Base-by-base conservation (phyloP, 1,140 invertebrate genomes). In the Caenorhabditis remanei region DNA sequence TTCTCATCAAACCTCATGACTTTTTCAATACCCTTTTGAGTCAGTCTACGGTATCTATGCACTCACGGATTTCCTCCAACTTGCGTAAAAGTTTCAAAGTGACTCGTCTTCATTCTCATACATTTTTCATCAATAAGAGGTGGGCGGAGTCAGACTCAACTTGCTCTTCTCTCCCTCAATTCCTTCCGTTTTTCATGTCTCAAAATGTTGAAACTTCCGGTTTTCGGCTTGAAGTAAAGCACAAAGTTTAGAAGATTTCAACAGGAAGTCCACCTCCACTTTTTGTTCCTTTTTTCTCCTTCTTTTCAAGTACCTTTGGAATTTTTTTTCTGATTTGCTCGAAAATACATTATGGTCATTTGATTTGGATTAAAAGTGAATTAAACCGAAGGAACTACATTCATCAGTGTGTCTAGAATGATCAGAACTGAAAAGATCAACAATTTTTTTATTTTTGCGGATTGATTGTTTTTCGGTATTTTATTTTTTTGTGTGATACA, bases 41-140 rank as follows among this genome's bases (percentile, higher is more conserved):
- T 63, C 61, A 63, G 21, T 32, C 61, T 32, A 58, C 55, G 55
- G 55, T 58, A 58, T 7, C 16, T 53, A 53, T 32, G 56, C 16
- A 4, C 14, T 58, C 21, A n/a, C n/a, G n/a, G n/a, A n/a, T 63
- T 8, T 14, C 19, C 5, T 32, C 16, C 19, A 63, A 16, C n/a
- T n/a, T 63, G 61, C 61, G 61, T 63, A 63, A 63, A 63, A 63
- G 21, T 32, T 24, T 71, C 61, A 63, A 16, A 19, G 8, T 3
- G 5, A 13, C 8, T 46, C 43, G 4, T 19, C 24, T 16, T 50
- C 71, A 79, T 50, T 19, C 32, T 40, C 46, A 79, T 79, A 79
- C 71, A 79, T 79, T 79, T 79, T 50, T 50, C 43, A 79, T 79
- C 8, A 79, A 79, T 50, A 13, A 79, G 19, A 41, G 16, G 65